phyloP scores from a whole-genome alignment of 2,113 vertebrate species.

The Nyctereutes procyonoides region DNA sequence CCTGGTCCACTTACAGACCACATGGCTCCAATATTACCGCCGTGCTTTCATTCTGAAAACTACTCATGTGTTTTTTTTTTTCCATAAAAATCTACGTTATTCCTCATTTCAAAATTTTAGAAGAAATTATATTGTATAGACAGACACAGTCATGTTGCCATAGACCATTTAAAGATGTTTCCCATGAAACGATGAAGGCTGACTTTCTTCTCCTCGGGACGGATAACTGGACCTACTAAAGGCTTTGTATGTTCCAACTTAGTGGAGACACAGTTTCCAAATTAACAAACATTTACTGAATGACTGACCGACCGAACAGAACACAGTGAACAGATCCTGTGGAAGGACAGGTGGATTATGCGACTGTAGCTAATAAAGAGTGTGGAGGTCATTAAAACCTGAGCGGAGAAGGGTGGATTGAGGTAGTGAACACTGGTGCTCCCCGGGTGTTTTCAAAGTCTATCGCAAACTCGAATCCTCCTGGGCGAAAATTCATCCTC shows the following conservation, averaged over 20 bases:
- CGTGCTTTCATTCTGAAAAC: background rate
- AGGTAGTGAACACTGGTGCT: rapidly evolving
- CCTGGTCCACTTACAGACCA: background rate
- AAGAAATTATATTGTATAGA: background rate
- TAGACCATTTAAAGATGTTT: background rate
- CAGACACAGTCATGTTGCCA: background rate
- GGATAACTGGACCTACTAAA: background rate
- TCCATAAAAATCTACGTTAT: background rate
- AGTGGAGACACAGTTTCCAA: background rate
- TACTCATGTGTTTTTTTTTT: background rate
- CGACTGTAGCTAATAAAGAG: too few relatives aligned
- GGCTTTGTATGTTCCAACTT: background rate
- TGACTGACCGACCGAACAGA: background rate
- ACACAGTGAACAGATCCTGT: rapidly evolving
- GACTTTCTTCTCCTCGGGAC: background rate
- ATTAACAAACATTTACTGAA: background rate
- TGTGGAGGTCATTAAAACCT: too few relatives aligned
- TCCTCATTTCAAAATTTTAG: background rate
- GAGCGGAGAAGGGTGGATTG: rapidly evolving
- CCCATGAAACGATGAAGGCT: too few relatives aligned
- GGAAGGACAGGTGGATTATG: rapidly evolving
- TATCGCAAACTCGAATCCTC: rapidly evolving
- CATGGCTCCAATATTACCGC: background rate
- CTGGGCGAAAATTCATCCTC: rapidly evolving
- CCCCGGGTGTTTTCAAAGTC: background rate